Conservation (phyloP, 2,113 vertebrate genomes). For the Zosterops hypoxanthus region DNA sequence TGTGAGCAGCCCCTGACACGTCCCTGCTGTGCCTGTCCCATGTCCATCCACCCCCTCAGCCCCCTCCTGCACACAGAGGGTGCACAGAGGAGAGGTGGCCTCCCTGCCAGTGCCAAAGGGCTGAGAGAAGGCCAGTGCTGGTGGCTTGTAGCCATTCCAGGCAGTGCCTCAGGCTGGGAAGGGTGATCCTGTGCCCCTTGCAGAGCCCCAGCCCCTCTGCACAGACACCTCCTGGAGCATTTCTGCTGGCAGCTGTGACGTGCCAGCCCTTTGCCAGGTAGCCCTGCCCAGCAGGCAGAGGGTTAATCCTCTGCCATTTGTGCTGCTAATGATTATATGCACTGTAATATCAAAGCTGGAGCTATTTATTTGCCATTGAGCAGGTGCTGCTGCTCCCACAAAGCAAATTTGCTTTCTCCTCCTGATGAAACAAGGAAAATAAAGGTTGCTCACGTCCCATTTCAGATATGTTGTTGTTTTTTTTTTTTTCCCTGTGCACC, state of each 20-base stretch:
- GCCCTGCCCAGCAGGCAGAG: not conserved
- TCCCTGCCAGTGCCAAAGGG: not conserved
- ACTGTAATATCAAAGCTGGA: slow-evolving; percentile 51
- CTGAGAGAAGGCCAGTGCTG: not conserved
- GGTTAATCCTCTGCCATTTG: slow-evolving; percentile 45
- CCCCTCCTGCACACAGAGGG: not conserved
- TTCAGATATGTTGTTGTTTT: slow-evolving; percentile 53
- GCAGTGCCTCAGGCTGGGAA: not conserved
- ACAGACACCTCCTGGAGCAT: not conserved
- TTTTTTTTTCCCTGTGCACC: slow-evolving; percentile 56
- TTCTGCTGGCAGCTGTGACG: not conserved
- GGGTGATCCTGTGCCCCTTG: not conserved
- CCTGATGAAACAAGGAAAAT: slow-evolving; percentile 64
- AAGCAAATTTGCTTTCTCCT: slow-evolving; percentile 73
- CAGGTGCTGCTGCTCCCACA: slow-evolving; percentile 70
- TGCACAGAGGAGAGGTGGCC: not conserved
- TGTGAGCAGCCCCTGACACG: fast-evolving
- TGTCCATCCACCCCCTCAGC: not conserved
- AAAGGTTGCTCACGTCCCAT: slow-evolving; percentile 78
- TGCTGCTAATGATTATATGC: slow-evolving; percentile 52
- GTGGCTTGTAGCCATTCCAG: not conserved
- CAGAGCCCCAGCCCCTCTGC: not conserved
- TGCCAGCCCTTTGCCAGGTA: not conserved
- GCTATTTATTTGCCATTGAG: slow-evolving; percentile 64
- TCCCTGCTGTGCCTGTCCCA: not conserved